These are phyloP conservation scores for Brachionus rotundiformis DNA, from an alignment of 1,140 invertebrate species.

Conservation along the genomic window DNA sequence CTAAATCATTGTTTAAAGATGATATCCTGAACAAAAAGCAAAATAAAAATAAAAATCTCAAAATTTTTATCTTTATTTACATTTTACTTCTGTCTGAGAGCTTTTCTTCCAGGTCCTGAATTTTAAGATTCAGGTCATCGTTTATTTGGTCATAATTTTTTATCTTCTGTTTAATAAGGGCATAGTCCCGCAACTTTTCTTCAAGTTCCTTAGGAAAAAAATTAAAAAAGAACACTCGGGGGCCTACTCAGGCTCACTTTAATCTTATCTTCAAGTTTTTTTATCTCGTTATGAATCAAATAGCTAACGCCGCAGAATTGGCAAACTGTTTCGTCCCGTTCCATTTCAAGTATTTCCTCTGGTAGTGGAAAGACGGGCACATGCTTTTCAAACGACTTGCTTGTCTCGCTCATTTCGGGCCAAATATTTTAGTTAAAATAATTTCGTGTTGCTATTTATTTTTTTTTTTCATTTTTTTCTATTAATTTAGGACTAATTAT, in stretches of 20 bases:
- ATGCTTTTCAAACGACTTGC: conserved; percentile 56
- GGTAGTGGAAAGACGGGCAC: conserved; percentile 60
- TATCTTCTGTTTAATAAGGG: neutral
- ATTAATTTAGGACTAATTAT: conserved; percentile 3
- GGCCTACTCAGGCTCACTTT: conserved; percentile 44
- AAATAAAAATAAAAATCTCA: no score
- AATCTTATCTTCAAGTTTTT: conserved; percentile 59
- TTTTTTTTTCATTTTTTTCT: neutral
- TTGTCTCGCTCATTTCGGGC: conserved; percentile 2
- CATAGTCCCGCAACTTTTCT: neutral
- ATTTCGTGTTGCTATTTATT: conserved; percentile 53
- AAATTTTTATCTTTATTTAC: neutral
- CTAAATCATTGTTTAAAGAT: conserved; percentile 41
- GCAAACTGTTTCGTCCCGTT: conserved; percentile 60
- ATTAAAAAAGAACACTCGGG: no score
- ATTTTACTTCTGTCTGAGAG: neutral
- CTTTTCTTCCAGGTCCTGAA: conserved; percentile 32
- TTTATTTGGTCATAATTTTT: conserved; percentile 30
- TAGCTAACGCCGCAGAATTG: conserved; percentile 64
- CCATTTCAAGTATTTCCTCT: conserved; percentile 59
- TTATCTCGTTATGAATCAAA: conserved; percentile 63
- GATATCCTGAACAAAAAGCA: conserved; percentile 33
- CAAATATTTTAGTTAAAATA: conserved; percentile 53
- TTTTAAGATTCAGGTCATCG: neutral
- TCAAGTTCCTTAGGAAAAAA: conserved; percentile 44